Base-by-base conservation (phyloP, 1,140 invertebrate genomes). In the Drosophila funebris region DNA sequence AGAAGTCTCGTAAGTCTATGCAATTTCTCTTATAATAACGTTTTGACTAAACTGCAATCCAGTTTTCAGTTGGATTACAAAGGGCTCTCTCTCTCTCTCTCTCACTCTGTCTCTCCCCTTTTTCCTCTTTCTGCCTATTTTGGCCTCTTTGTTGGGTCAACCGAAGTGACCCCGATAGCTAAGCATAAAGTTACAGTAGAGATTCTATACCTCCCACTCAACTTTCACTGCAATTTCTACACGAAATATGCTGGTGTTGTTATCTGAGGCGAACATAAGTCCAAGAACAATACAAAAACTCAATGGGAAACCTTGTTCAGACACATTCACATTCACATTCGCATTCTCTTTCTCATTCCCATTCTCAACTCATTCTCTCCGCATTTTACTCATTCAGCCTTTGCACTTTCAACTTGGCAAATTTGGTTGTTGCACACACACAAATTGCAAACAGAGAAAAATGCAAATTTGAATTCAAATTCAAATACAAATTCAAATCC, bases 321-420 rank as follows among this genome's bases (percentile, higher is more conserved):
- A 8, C 13, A 3, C 18, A 36, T n/a, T 13, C n/a, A 3, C 31
- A 33, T 33, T 1, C 31, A 9, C 29, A 9, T 31, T 1, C 2
- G 2, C 29, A 31, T 31, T 8, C 7, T 9, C 9, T 11, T 9
- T 18, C 9, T 16, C 16, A 52, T 27, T 52, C 18, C 5, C 18
- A 37, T 8, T 54, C 24, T 9, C 50, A 22, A 7, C 11, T 29
- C 9, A 20, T 57, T 24, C 29, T n/a, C 20, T 27, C n/a, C 22
- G 44, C 24, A 14, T 48, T 24, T 24, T 27, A 48, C 22, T 48
- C 44, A 31, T 56, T 36, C 24, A 54, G 27, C 39, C 53, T 37
- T 58, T 46, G 48, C 53, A 58, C 53, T 67, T 57, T 58, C 46
- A 58, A 58, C 22, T 67, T 58, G 54, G 29, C 41, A 48, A 56